Evolutionary conservation across 2,113 vertebrate genomes (phyloP), one percentile per base, ranked within the genome.

Genomic region (Dicrurus megarhynchus): DNA sequence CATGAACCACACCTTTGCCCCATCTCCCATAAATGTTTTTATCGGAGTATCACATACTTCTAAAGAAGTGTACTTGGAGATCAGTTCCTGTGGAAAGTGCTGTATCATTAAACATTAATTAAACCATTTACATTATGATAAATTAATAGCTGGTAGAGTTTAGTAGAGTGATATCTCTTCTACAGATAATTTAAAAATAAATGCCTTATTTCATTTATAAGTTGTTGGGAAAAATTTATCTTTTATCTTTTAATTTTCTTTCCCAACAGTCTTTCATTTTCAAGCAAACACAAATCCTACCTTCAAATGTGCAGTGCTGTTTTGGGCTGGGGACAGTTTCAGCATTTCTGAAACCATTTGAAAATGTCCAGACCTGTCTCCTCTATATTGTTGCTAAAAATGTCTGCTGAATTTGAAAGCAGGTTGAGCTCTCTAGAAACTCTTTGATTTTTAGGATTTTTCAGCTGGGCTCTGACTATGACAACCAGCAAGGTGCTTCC

Each of bases 101-200:
- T 91, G 47, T 82, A 64, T 60, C 44, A 63, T 94, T 87, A 92
- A 90, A 92, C 41, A 88, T 76, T 92, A 88, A 90, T 89, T 89
- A 87, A 84, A 75, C n/a, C 65, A 76, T 75, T 91, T 83, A 61
- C 35, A n/a, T 77, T 61, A 65, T 80, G 41, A 87, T 94, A 96
- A 94, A 93, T 79, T 83, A 93, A 87, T 91, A 91, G 69, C 14
- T 60, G 24, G 3, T 60, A 70, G 71, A 86, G 35, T 88, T 95
- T 85, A 88, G 19, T 79, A 55, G 63, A 67, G 50, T 55, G 50
- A 77, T 84, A 37, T 18, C 19, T 80, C 64, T 80, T 70, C 82
- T 83, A 44, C n/a, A 84, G 59, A 47, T 56, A 85, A 27, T 85
- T 90, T 80, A 61, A 90, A 95, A 95, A 84, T 74, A 61, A 74